Conservation (phyloP, 2,797 vertebrate species). For the Borostomias antarcticus region DNA sequence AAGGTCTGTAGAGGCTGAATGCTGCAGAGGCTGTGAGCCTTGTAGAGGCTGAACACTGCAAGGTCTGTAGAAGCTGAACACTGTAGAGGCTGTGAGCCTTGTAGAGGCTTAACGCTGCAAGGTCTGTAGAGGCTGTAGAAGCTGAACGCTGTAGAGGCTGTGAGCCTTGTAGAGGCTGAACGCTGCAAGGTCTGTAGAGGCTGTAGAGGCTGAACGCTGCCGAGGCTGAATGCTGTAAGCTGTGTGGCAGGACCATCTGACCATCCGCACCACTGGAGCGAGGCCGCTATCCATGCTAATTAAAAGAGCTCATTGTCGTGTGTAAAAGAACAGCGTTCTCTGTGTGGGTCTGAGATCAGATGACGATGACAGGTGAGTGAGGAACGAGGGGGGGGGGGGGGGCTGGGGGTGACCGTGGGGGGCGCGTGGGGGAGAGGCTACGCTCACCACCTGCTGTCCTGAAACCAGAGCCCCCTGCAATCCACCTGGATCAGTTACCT, state of each 20-base stretch:
- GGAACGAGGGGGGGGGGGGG: slow-evolving; percentile 31
- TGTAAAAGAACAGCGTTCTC: slow-evolving; percentile 46
- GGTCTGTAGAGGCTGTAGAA: no score
- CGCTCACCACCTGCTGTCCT: slow-evolving; percentile 75
- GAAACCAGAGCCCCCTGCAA: slow-evolving; percentile 64
- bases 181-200: no score
- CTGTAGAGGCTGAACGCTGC: no score
- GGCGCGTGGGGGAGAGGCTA: slow-evolving; percentile 33
- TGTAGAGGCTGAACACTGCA: no score
- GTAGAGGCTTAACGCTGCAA: no score
- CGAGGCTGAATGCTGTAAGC: slow-evolving; percentile 42
- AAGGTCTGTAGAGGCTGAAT: no score
- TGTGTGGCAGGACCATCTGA: slow-evolving; percentile 5
- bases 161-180: no score
- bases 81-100: no score
- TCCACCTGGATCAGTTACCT: slow-evolving; percentile 73
- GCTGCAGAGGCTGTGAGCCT: no score
- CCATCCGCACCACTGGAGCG: slow-evolving; percentile 48
- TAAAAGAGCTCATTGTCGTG: slow-evolving; percentile 73
- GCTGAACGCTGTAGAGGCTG: no score
- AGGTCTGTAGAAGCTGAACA: no score
- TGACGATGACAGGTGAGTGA: slow-evolving; percentile 48
- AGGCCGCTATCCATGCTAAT: slow-evolving; percentile 66
- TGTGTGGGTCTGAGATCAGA: slow-evolving; percentile 52
- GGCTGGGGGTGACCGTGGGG: slow-evolving; percentile 53